Percentiles rank a stretch among this genome's conserved stretches.
These are phyloP conservation scores for Lycocorax pyrrhopterus DNA, from an alignment of 2,113 vertebrate genomes.

Conservation along the genomic window DNA sequence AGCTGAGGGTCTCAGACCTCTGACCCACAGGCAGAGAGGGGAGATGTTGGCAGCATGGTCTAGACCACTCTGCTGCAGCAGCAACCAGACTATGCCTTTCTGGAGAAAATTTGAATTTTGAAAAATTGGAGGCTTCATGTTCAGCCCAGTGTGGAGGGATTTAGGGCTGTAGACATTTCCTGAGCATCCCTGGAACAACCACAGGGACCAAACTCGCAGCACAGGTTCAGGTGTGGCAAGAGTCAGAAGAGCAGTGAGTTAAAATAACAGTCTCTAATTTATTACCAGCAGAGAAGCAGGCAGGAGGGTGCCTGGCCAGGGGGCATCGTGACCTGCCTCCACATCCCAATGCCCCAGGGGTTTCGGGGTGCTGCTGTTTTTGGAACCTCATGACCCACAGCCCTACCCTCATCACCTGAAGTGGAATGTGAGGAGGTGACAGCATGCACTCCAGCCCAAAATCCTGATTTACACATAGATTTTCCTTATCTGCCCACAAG, in stretches of 20 bases:
- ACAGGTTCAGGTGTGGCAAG: background rate
- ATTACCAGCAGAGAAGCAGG: constrained; percentile 8
- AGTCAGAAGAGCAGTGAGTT: background rate
- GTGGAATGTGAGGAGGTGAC: background rate
- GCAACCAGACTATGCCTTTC: background rate
- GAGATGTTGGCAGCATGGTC: fast-evolving
- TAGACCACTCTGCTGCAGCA: background rate
- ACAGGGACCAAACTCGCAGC: fast-evolving
- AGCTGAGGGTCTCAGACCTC: background rate
- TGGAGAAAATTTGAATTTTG: background rate
- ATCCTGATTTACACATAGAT: background rate
- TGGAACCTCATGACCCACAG: background rate
- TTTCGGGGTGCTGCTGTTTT: background rate
- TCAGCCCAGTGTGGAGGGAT: background rate
- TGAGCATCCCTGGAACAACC: background rate
- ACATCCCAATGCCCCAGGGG: background rate
- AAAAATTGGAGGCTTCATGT: background rate
- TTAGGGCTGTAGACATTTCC: background rate
- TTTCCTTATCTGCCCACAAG: background rate
- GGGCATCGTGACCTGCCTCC: background rate
- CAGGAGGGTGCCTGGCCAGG: fast-evolving
- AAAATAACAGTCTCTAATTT: constrained; percentile 51
- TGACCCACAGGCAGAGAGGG: too few relatives aligned
- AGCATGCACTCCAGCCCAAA: background rate
- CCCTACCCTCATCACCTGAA: background rate